Percentiles rank a stretch among this genome's conserved stretches.
Evolutionary conservation across 2,888 invertebrate species (phyloP).

Genomic region (Vandiemenella viatica): DNA sequence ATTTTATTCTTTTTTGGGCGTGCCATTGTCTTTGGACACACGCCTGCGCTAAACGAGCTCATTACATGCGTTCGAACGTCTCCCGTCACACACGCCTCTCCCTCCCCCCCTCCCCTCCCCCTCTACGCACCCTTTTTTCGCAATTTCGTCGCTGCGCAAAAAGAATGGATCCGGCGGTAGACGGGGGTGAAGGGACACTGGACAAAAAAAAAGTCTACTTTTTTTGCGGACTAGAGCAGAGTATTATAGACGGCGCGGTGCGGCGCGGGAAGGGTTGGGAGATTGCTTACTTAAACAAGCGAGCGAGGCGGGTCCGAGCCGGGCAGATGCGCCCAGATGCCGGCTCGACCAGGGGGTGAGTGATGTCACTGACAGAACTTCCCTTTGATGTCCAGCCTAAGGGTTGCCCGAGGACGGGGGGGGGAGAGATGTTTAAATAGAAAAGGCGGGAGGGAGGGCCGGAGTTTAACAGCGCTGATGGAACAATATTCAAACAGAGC

Average conservation of each 20-base stretch:
- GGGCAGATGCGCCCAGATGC: slow-evolving; percentile 12
- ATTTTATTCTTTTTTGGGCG: too few species aligned
- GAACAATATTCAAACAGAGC: slow-evolving; percentile 13
- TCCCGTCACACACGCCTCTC: too few species aligned
- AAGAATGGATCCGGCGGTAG: neutral
- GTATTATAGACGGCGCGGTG: neutral
- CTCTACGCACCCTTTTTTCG: too few species aligned
- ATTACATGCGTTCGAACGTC: too few species aligned
- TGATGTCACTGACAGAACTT: slow-evolving; percentile 15
- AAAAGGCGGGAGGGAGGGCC: slow-evolving; percentile 15
- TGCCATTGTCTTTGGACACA: too few species aligned
- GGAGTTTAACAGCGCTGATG: slow-evolving; percentile 7
- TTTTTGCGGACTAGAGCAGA: too few species aligned
- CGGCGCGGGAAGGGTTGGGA: neutral
- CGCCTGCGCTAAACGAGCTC: too few species aligned
- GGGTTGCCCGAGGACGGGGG: slow-evolving; percentile 1
- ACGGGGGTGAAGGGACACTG: neutral
- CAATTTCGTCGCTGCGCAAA: neutral
- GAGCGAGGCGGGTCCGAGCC: too few species aligned
- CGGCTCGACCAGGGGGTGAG: slow-evolving; percentile 1
- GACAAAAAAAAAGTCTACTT: too few species aligned
- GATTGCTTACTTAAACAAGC: slow-evolving; percentile 14
- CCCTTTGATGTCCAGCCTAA: slow-evolving; percentile 15
- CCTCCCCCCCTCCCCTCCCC: too few species aligned
- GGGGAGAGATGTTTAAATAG: slow-evolving; percentile 14